Base-by-base conservation (phyloP, 2,888 invertebrate species). In the Anthrax anthrax region DNA sequence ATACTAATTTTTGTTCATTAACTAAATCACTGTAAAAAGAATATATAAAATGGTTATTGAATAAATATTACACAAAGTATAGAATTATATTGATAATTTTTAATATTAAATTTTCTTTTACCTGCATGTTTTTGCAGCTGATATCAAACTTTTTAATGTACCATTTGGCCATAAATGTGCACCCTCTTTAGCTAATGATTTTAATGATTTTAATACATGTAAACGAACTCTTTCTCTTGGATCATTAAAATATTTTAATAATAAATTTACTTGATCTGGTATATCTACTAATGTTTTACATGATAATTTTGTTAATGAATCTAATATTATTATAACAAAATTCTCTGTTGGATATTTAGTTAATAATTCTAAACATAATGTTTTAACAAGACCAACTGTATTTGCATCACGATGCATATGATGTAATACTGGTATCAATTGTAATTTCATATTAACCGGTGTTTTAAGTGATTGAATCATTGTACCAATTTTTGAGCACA, bases 401-500 rank as follows among this genome's bases (percentile, higher is more conserved):
- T 70, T 72, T 9, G 75, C 74, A 51, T 76, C 89, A 58, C 94
- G 94, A 67, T 94, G 90, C 79, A 95, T 95, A 59, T 94, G 87
- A 54, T 90, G 82, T 47, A 96, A 71, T 39, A 95, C 88, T 1
- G 91, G 84, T 46, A 96, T 89, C 8, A 96, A 74, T 58, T 88
- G 83, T 19, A 94, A 72, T 64, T 96, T 89, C 72, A 92, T 84
- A 47, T 90, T 87, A 4, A 91, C 85, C 0, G 94, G 91, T 0
- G 94, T 92, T 46, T 89, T 85, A 57, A 92, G 79, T 37, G 90
- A 87, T 60, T 88, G 84, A 54, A 96, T 91, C 92, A 95, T 95
- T 55, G 90, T 86, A 0, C 91, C 87, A 45, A 97, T 81, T 66
- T 94, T 94, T 54, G 88, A 88, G 62, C 92, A 94, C 82, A 96